These are phyloP conservation scores for Prionailurus viverrinus DNA, from an alignment of 2,113 vertebrate genomes.

Conservation along the genomic window DNA sequence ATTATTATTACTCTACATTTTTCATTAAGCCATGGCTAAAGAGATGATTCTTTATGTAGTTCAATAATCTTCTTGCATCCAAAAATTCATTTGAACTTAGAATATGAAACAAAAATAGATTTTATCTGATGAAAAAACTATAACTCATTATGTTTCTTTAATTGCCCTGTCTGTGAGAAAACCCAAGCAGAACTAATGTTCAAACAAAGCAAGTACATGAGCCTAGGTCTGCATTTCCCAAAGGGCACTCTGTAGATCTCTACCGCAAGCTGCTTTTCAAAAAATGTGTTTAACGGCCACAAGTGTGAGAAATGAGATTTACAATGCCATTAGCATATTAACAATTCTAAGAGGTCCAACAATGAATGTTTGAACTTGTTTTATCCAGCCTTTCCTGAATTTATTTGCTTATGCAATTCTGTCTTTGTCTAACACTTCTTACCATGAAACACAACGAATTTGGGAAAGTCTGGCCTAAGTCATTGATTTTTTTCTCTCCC, in stretches of 20 bases:
- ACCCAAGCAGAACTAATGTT: background rate
- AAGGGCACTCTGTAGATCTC: background rate
- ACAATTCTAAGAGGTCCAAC: background rate
- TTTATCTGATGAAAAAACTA: background rate
- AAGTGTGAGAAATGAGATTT: background rate
- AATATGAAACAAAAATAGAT: background rate
- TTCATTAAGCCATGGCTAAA: background rate
- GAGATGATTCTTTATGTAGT: background rate
- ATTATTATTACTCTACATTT: background rate
- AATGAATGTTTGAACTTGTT: background rate
- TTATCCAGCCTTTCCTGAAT: background rate
- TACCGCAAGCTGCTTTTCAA: background rate
- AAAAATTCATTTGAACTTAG: constrained; percentile 51
- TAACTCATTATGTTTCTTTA: background rate
- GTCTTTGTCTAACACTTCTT: background rate
- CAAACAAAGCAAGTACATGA: background rate
- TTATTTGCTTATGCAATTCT: background rate
- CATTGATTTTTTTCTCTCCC: background rate
- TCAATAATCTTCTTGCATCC: background rate
- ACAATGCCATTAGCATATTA: background rate
- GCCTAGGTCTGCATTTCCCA: background rate
- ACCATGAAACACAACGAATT: background rate
- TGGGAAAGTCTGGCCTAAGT: background rate
- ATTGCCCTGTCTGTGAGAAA: background rate
- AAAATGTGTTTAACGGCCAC: background rate